Base-by-base conservation (phyloP, 2,797 vertebrate genomes). In the Pantherophis vulpinus region DNA sequence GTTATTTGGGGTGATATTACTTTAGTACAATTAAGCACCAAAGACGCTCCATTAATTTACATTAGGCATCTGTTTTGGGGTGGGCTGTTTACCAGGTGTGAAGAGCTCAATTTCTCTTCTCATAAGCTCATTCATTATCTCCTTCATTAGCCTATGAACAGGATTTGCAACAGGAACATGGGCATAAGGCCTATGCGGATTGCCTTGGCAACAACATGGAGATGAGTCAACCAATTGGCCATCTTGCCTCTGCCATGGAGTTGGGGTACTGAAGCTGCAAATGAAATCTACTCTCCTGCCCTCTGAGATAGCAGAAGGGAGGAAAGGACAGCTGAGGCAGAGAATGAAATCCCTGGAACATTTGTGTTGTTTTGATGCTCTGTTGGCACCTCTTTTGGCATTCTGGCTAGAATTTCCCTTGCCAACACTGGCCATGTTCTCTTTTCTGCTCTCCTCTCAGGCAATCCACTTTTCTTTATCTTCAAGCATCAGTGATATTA, bases 191-290 rank as follows among this genome's bases (percentile, higher is more conserved):
- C 92, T 89, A 70, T 12, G 86, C 3, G 92, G 91, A 9, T 79
- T 9, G 42, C 93, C 25, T 32, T 60, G 32, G 60, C 12, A 29
- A 89, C 20, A 9, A 89, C 4, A 2, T 83, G 60, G 91, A 12
- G 37, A 86, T 87, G 60, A 92, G 29, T 0, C 5, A 16, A 59
- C 83, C 86, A 56, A 32, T 32, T 70, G 93, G 61, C 88, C 47
- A 66, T 92, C 11, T 0, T 1, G n/a, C 70, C 32, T 4, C 90
- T 94, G 93, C n/a, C 79, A 86, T 37, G 70, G 94, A 91, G 94
- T 92, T 89, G 87, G 95, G 91, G 90, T 94, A 95, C 90, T 23
- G 93, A 95, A 94, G 91, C 94, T 83, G 88, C 95, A 96, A 97
- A 97, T 94, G 94, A 97, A 96, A 93, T 79, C 59, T 92, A 59